phyloP scores from a whole-genome alignment of 2,113 vertebrate genomes.

The Mobula birostris region DNA sequence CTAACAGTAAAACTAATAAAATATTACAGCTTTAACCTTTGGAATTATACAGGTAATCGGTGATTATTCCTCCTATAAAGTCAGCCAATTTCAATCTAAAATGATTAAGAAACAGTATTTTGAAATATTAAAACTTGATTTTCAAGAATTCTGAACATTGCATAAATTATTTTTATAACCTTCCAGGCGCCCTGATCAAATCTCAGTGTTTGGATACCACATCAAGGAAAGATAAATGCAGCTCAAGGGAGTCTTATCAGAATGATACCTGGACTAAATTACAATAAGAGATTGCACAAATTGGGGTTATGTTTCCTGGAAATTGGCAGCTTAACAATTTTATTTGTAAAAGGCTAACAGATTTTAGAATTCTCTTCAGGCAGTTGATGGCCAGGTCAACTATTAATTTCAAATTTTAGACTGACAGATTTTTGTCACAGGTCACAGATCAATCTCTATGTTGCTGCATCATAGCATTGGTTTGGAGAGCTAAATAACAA shows the following conservation, averaged over 20 bases:
- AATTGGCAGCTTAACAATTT: neutral
- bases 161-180: neutral
- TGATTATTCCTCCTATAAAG: neutral
- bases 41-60: neutral
- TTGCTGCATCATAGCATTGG: too few species aligned
- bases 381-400: neutral
- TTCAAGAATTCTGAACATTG: neutral
- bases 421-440: neutral
- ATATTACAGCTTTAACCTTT: slow-evolving; percentile 36
- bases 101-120: neutral
- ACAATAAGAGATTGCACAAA: neutral
- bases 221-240: neutral
- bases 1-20: slow-evolving; percentile 21
- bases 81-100: neutral
- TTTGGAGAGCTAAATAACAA: neutral
- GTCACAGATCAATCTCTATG: neutral
- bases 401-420: neutral
- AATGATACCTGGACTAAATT: neutral
- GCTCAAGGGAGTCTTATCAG: neutral
- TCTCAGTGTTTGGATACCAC: neutral
- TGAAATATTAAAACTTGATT: neutral
- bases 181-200: neutral
- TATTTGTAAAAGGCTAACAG: neutral
- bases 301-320: neutral
- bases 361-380: neutral